A percentile compares a stretch with the other conserved stretches of the same genome.
These are phyloP conservation scores for Tympanoctomys barrerae DNA, from an alignment of 2,797 vertebrate species.

Conservation along the genomic window DNA sequence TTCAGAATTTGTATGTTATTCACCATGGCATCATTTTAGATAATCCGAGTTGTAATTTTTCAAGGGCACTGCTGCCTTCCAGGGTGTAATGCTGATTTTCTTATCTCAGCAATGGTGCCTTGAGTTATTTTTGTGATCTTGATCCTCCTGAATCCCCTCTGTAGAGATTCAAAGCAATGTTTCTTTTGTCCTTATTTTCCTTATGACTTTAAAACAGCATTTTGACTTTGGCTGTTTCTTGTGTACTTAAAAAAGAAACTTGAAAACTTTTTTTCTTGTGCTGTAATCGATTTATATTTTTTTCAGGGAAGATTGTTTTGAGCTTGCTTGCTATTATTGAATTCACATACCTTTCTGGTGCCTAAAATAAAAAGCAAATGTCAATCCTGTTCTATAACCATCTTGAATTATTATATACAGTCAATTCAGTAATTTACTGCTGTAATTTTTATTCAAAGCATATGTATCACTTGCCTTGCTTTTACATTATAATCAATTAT, in stretches of 20 bases:
- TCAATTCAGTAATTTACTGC: slow-evolving; percentile 50
- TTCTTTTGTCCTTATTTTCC: slow-evolving; percentile 62
- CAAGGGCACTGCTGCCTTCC: slow-evolving; percentile 43
- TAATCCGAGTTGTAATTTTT: slow-evolving; percentile 38
- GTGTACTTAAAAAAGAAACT: slow-evolving; percentile 58
- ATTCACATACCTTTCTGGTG: slow-evolving; percentile 30
- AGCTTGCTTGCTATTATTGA: slow-evolving; percentile 12
- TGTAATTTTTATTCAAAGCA: slow-evolving; percentile 46
- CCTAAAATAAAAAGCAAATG: slow-evolving; percentile 63
- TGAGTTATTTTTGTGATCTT: slow-evolving; percentile 73
- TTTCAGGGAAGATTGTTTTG: neutral
- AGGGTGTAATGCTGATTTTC: slow-evolving; percentile 34
- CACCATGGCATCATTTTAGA: neutral
- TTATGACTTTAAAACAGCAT: slow-evolving; percentile 67
- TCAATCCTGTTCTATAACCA: slow-evolving; percentile 31
- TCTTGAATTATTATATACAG: neutral
- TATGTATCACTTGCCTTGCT: neutral
- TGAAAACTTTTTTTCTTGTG: slow-evolving; percentile 39
- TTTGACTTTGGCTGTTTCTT: slow-evolving; percentile 59
- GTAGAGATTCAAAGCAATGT: slow-evolving; percentile 30
- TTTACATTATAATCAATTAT: slow-evolving; percentile 42
- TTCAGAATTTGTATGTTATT: neutral
- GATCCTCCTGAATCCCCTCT: slow-evolving; percentile 59
- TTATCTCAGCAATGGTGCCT: slow-evolving; percentile 44
- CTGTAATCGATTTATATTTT: slow-evolving; percentile 52